Conservation (phyloP, 2,113 vertebrate species). For the Etheostoma spectabile region DNA sequence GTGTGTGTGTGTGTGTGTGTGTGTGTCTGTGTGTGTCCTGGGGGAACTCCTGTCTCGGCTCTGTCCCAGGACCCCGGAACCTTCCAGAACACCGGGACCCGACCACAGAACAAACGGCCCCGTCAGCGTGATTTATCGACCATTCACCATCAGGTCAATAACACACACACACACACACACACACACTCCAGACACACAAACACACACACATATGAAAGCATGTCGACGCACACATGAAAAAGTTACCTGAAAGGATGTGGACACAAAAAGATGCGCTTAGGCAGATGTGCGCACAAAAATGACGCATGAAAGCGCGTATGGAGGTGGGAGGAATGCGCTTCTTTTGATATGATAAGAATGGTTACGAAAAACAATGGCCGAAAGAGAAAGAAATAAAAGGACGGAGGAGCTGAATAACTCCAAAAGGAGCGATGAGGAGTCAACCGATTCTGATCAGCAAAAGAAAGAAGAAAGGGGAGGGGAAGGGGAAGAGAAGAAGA, state of each 20-base stretch:
- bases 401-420: conserved; percentile 48
- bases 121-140: conserved; percentile 87
- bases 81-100: conserved; percentile 68
- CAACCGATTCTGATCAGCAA: conserved; percentile 56
- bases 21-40: conserved; percentile 46
- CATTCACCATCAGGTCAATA: conserved; percentile 65
- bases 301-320: conserved; percentile 28
- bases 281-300: conserved; percentile 57
- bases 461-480: neutral
- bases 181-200: neutral
- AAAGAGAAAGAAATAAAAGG: conserved; percentile 55
- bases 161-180: conserved; percentile 25
- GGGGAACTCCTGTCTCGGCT: conserved; percentile 68
- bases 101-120: conserved; percentile 77
- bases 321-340: conserved; percentile 21
- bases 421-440: conserved; percentile 46
- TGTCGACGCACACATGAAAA: conserved; percentile 39
- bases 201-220: conserved; percentile 19
- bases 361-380: conserved; percentile 57
- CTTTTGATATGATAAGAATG: conserved; percentile 78
- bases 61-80: conserved; percentile 84
- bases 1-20: neutral
- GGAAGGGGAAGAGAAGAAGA: conserved; percentile 18
- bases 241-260: conserved; percentile 32
- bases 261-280: conserved; percentile 41